These are phyloP conservation scores for Neoaliturus tenellus DNA, from an alignment of 2,888 invertebrate species.

Conservation along the genomic window DNA sequence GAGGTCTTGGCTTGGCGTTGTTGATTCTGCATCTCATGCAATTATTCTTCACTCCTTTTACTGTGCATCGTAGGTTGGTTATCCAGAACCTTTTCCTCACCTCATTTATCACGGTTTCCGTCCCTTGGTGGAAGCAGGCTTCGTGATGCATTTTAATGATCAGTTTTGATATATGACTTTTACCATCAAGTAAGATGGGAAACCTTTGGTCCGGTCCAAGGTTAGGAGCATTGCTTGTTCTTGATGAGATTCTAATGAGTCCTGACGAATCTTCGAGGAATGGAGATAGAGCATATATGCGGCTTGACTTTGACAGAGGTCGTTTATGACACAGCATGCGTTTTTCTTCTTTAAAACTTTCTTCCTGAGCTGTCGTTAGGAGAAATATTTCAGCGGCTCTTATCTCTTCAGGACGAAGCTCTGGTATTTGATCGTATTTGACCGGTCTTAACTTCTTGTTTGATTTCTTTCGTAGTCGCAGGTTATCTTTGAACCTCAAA, in stretches of 20 bases:
- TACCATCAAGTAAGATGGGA: background rate
- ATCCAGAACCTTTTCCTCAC: background rate
- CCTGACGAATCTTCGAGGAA: background rate
- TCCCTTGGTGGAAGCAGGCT: slow-evolving; percentile 8
- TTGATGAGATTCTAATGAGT: background rate
- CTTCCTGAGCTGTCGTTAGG: background rate
- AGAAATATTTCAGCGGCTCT: background rate
- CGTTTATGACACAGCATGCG: background rate
- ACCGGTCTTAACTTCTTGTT: background rate
- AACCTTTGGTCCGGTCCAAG: background rate
- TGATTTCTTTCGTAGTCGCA: background rate
- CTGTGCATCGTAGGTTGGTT: background rate
- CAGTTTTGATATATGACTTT: background rate
- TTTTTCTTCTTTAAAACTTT: slow-evolving; percentile 8
- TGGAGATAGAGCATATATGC: background rate
- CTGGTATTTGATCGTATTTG: background rate
- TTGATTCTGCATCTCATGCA: slow-evolving; percentile 1
- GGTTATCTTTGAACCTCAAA: background rate
- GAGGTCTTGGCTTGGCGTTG: slow-evolving; percentile 11
- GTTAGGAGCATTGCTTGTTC: background rate
- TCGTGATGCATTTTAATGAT: background rate
- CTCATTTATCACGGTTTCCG: background rate
- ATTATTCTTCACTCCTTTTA: background rate
- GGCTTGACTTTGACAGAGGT: background rate
- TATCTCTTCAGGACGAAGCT: background rate